Percentiles rank a stretch among this genome's conserved stretches.
These are phyloP conservation scores for Typhlomys cinereus DNA, from an alignment of 2,113 vertebrate genomes.

Conservation along the genomic window DNA sequence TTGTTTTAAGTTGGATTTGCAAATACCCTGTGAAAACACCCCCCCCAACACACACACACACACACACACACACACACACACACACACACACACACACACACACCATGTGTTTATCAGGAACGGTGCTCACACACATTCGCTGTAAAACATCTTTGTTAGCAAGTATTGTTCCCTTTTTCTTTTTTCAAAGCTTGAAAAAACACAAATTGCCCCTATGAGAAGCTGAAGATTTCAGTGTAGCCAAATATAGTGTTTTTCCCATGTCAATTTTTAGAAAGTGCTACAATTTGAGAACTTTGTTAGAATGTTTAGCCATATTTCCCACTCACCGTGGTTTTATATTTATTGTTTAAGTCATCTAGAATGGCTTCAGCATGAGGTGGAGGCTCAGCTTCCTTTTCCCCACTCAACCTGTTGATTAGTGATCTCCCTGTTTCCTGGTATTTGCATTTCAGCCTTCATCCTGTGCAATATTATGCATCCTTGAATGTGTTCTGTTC, in stretches of 20 bases:
- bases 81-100: no score
- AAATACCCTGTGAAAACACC: not conserved
- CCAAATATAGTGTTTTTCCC: not conserved
- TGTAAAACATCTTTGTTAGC: not conserved
- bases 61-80: no score
- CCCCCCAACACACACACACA: no score
- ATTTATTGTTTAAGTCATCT: not conserved
- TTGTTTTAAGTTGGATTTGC: not conserved
- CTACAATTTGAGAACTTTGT: not conserved
- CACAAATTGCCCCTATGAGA: not conserved
- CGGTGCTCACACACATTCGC: accelerated
- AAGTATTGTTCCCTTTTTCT: no score
- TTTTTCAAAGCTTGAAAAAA: not conserved
- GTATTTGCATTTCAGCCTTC: not conserved
- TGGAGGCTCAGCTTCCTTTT: not conserved
- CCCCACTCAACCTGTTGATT: not conserved
- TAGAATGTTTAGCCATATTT: not conserved
- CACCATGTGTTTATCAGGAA: not conserved
- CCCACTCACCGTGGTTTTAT: not conserved
- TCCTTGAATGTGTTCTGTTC: not conserved
- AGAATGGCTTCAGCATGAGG: no score
- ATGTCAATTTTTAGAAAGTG: not conserved
- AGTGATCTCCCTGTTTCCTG: not conserved
- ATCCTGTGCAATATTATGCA: accelerated
- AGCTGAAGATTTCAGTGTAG: not conserved